These are phyloP conservation scores for Hyles euphorbiae DNA, from an alignment of 1,140 invertebrate genomes.

Conservation along the genomic window DNA sequence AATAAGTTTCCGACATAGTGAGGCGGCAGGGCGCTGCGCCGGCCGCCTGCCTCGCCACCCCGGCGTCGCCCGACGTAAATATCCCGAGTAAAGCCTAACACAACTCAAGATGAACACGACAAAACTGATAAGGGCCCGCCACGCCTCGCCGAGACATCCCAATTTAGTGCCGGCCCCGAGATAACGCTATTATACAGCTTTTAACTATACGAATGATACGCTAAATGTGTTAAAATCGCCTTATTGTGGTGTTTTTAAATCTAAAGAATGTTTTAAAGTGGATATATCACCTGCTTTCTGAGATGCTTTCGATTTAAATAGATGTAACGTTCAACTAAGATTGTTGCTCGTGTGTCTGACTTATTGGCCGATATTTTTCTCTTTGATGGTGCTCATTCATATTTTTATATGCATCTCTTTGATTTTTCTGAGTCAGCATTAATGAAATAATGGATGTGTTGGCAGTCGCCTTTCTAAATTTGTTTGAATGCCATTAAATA, in stretches of 20 bases:
- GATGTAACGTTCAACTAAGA: neutral
- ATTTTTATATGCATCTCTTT: no score
- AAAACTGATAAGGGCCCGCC: constrained; percentile 67
- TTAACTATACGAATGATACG: constrained; percentile 72
- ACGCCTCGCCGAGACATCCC: constrained; percentile 66
- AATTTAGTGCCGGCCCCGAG: constrained; percentile 69
- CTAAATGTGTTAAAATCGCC: constrained; percentile 70
- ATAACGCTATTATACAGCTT: constrained; percentile 75
- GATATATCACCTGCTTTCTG: constrained; percentile 24
- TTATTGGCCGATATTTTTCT: no score
- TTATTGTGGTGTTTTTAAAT: constrained; percentile 56
- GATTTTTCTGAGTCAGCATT: no score
- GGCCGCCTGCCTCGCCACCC: constrained; percentile 47
- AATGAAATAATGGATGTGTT: no score
- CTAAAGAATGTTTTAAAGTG: constrained; percentile 32
- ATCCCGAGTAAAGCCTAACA: constrained; percentile 72
- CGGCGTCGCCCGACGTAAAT: constrained; percentile 58
- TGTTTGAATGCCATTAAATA: no score
- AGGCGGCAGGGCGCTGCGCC: constrained; percentile 59
- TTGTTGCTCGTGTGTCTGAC: no score
- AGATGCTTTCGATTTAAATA: neutral
- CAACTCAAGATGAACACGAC: constrained; percentile 74
- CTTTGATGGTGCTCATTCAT: no score
- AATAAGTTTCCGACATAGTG: constrained; percentile 68
- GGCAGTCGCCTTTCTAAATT: no score